Evolutionary conservation across 1,140 invertebrate genomes (phyloP).

Genomic region (Chrysoperla carnea): DNA sequence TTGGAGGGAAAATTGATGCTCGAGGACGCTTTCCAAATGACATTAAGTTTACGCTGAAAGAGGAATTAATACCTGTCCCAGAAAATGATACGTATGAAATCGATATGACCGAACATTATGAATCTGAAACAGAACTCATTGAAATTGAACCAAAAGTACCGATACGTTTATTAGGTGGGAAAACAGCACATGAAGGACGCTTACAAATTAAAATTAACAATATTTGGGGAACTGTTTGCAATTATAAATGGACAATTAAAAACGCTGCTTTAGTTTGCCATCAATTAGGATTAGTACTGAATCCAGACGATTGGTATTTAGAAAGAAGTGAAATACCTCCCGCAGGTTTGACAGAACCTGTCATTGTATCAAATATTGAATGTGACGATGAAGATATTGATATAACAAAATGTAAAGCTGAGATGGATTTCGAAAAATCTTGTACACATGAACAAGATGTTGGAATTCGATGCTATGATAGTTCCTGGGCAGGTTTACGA

Average conservation of each 20-base stretch:
- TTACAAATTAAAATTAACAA: slow-evolving; percentile 63
- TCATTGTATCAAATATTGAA: slow-evolving; percentile 70
- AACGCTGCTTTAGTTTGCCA: slow-evolving; percentile 89
- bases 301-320: slow-evolving; percentile 82
- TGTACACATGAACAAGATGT: slow-evolving; percentile 78
- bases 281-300: slow-evolving; percentile 81
- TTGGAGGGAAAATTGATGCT: slow-evolving; percentile 78
- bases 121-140: slow-evolving; percentile 30
- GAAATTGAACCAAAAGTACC: slow-evolving; percentile 35
- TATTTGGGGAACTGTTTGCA: slow-evolving; percentile 94
- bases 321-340: slow-evolving; percentile 61
- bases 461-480: slow-evolving; percentile 72
- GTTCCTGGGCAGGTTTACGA: slow-evolving; percentile 82
- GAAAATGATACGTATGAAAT: slow-evolving; percentile 40
- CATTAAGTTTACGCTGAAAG: slow-evolving; percentile 58
- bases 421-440: slow-evolving; percentile 68
- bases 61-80: slow-evolving; percentile 42
- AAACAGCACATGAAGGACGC: slow-evolving; percentile 54
- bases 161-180: slow-evolving; percentile 58
- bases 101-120: slow-evolving; percentile 27
- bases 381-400: slow-evolving; percentile 89
- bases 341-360: slow-evolving; percentile 56
- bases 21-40: slow-evolving; percentile 56
- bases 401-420: slow-evolving; percentile 71
- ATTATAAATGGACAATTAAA: slow-evolving; percentile 86